Conservation (phyloP, 2,113 vertebrate genomes). For the Odocoileus virginianus region DNA sequence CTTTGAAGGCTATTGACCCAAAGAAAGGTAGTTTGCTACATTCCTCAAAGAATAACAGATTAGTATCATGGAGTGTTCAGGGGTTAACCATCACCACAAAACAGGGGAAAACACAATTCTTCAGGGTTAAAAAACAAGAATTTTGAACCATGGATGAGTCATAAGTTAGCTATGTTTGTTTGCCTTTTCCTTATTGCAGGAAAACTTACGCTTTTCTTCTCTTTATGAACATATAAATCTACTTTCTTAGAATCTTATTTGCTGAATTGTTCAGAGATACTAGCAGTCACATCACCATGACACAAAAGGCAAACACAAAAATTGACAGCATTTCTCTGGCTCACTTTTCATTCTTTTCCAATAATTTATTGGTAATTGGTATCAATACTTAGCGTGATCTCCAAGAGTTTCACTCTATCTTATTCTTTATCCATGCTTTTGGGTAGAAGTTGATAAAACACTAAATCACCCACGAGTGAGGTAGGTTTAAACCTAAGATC, state of each 20-base stretch:
- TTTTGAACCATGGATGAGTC: not conserved
- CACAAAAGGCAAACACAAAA: not conserved
- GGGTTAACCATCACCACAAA: fast-evolving
- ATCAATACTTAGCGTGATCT: not conserved
- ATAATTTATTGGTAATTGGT: not conserved
- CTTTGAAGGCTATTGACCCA: not conserved
- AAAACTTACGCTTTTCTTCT: not conserved
- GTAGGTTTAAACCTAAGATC: not conserved
- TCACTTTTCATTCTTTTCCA: not conserved
- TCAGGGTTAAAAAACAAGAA: not conserved
- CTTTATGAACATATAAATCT: not conserved
- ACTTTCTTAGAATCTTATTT: not conserved
- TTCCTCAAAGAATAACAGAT: not conserved
- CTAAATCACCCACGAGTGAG: not conserved
- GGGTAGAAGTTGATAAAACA: not conserved
- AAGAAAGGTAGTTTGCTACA: not conserved
- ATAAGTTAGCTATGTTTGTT: not conserved
- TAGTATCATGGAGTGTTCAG: not conserved
- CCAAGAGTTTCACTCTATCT: not conserved
- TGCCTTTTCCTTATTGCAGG: not conserved
- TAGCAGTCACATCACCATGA: not conserved
- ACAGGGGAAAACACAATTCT: not conserved
- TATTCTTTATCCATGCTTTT: not conserved
- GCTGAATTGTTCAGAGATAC: not conserved
- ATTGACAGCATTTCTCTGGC: not conserved